Conservation (phyloP, 2,888 invertebrate genomes). For the Micropterix aruncella region DNA sequence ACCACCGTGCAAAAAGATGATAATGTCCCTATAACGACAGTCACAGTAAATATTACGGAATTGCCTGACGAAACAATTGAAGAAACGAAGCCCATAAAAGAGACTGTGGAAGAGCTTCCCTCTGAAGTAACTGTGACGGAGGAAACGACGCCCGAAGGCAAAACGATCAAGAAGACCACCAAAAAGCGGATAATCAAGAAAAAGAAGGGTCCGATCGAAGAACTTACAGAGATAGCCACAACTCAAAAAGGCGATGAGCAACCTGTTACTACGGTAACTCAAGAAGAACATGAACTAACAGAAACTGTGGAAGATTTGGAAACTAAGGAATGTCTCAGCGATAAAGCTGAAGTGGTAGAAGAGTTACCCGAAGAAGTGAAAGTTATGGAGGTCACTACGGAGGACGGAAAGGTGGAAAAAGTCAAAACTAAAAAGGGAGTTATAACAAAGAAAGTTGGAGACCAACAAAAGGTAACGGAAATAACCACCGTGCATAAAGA, state of each 20-base stretch:
- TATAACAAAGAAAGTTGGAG: too few species aligned
- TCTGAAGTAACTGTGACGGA: conserved; percentile 18
- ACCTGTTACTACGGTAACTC: conserved; percentile 4
- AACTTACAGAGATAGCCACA: conserved; percentile 8
- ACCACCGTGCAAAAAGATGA: conserved; percentile 11
- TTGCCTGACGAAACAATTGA: conserved; percentile 13
- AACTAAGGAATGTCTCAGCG: too few species aligned
- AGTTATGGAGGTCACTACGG: too few species aligned
- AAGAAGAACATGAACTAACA: background rate
- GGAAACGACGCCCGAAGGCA: too few species aligned
- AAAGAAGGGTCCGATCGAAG: too few species aligned
- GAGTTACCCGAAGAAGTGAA: conserved; percentile 16
- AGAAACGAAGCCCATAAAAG: conserved; percentile 7
- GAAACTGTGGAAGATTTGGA: conserved; percentile 8
- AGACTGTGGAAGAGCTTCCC: conserved; percentile 12
- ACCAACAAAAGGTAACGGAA: too few species aligned
- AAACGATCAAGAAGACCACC: too few species aligned
- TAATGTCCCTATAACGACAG: conserved; percentile 17
- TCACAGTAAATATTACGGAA: conserved; percentile 18
- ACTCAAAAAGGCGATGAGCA: conserved; percentile 8
- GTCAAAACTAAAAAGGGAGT: too few species aligned
- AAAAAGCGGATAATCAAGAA: too few species aligned
- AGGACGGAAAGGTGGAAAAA: conserved; percentile 17
- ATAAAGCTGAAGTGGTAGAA: conserved; percentile 5
- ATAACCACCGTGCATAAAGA: too few species aligned